phyloP scores from a whole-genome alignment of 2,797 vertebrate genomes.

The Sorex maritimensis region DNA sequence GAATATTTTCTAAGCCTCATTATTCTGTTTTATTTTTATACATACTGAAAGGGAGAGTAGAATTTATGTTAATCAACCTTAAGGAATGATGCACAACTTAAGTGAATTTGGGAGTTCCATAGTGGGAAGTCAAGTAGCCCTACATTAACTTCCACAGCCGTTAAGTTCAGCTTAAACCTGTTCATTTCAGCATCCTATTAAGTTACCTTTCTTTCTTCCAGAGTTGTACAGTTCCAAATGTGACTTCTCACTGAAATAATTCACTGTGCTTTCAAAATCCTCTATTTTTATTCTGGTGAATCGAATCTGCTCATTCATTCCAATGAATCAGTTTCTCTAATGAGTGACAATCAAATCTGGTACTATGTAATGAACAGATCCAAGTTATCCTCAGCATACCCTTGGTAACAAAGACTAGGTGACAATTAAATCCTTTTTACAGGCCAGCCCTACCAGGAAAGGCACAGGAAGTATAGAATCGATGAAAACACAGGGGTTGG shows the following conservation, averaged over 20 bases:
- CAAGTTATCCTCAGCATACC: constrained; percentile 37
- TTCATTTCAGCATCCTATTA: constrained; percentile 58
- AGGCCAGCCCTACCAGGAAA: not conserved
- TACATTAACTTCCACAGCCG: not conserved
- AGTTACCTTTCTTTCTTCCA: constrained; percentile 66
- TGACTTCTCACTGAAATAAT: constrained; percentile 52
- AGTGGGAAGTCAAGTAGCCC: not conserved
- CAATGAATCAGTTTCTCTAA: constrained; percentile 30
- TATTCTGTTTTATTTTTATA: constrained; percentile 59
- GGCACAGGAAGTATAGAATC: not conserved
- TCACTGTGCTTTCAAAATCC: not conserved
- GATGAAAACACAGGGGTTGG: not conserved
- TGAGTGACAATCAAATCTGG: not conserved
- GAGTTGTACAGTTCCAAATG: constrained; percentile 23
- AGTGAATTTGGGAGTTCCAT: not conserved
- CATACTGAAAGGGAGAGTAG: constrained; percentile 16
- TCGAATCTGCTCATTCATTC: constrained; percentile 3
- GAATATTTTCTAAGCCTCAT: not conserved
- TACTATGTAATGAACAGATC: constrained; percentile 51
- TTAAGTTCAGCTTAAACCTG: constrained; percentile 34
- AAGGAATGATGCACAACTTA: constrained; percentile 3
- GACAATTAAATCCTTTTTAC: not conserved
- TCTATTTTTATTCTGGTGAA: constrained; percentile 35
- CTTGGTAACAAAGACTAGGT: not conserved
- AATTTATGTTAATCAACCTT: constrained; percentile 22